Percentiles rank a stretch among this genome's conserved stretches.
These are phyloP conservation scores for Apotomis turbidana DNA, from an alignment of 2,888 invertebrate species.

Conservation along the genomic window DNA sequence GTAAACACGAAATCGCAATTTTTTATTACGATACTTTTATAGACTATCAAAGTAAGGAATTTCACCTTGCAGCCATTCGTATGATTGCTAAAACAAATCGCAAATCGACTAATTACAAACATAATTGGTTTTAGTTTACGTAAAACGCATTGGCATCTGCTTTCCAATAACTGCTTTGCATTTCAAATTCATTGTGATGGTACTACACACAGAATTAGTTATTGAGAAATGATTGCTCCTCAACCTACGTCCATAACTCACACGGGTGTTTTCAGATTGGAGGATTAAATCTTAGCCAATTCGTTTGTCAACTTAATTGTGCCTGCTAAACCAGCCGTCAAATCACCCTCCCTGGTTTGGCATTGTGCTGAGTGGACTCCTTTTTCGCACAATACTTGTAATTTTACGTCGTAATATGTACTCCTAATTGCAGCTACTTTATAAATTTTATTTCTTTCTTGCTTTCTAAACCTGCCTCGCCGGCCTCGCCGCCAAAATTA, in stretches of 20 bases:
- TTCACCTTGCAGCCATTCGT: slow-evolving; percentile 25
- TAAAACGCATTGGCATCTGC: slow-evolving; percentile 28
- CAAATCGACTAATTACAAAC: slow-evolving; percentile 33
- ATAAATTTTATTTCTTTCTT: too few species aligned
- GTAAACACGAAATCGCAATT: slow-evolving; percentile 1
- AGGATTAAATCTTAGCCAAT: too few species aligned
- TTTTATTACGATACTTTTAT: slow-evolving; percentile 8
- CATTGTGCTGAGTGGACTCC: too few species aligned
- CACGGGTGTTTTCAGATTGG: too few species aligned
- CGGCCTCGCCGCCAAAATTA: too few species aligned
- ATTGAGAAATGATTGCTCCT: background rate
- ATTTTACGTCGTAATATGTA: too few species aligned
- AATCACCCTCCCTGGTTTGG: too few species aligned
- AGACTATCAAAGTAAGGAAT: slow-evolving; percentile 20
- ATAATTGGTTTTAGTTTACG: slow-evolving; percentile 35
- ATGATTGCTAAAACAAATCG: slow-evolving; percentile 30
- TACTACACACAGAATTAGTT: background rate
- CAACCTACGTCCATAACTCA: background rate
- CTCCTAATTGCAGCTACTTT: too few species aligned
- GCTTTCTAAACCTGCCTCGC: too few species aligned
- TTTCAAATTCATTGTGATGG: slow-evolving; percentile 23
- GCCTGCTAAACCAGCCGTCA: too few species aligned
- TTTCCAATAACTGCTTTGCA: slow-evolving; percentile 31
- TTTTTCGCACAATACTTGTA: too few species aligned
- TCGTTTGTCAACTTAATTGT: too few species aligned